These are phyloP conservation scores for Paraescarpia echinospica DNA, from an alignment of 1,140 invertebrate species.

Conservation along the genomic window DNA sequence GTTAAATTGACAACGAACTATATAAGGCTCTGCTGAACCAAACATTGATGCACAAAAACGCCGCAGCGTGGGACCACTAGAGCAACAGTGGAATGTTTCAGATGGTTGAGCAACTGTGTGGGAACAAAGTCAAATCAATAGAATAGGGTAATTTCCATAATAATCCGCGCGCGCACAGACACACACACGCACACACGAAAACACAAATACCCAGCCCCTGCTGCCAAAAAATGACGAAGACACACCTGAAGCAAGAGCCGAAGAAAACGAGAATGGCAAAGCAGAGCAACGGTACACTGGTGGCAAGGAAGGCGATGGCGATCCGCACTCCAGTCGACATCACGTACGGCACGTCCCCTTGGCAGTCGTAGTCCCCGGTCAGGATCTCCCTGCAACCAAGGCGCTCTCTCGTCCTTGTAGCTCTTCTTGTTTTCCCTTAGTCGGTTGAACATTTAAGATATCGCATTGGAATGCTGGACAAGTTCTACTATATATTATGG, in stretches of 20 bases:
- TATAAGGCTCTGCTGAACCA: too few relatives aligned
- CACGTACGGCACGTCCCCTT: neutral
- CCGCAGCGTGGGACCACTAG: too few relatives aligned
- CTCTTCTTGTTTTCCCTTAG: neutral
- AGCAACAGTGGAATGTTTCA: too few relatives aligned
- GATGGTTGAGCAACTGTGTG: too few relatives aligned
- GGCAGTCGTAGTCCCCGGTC: neutral
- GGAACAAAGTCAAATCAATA: too few relatives aligned
- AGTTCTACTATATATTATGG: too few relatives aligned
- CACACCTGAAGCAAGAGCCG: neutral
- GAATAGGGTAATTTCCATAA: too few relatives aligned
- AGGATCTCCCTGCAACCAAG: neutral
- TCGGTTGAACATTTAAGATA: too few relatives aligned
- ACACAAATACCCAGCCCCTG: neutral
- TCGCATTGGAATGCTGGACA: too few relatives aligned
- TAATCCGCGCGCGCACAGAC: too few relatives aligned
- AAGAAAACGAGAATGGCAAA: neutral
- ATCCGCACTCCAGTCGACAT: neutral
- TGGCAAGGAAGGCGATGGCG: neutral
- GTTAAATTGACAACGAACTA: too few relatives aligned
- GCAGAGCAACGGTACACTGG: neutral
- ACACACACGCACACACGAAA: neutral
- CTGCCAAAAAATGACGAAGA: neutral
- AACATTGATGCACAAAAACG: too few relatives aligned
- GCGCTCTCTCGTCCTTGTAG: neutral